Evolutionary conservation across 2,888 invertebrate genomes (phyloP).

Genomic region (Trichopria drosophilae): DNA sequence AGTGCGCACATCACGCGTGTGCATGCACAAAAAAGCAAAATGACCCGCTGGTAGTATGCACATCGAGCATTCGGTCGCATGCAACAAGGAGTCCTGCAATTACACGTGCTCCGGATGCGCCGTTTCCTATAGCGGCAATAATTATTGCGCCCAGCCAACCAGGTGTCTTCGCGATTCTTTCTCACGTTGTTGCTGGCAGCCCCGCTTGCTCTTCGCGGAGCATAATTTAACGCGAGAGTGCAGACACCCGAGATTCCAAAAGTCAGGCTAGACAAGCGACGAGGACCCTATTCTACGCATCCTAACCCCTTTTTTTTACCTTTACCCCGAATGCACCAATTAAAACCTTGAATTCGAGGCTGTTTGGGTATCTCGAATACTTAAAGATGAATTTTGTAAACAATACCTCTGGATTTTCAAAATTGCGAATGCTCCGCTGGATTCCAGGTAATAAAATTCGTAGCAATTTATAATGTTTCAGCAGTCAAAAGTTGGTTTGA

Average conservation of each 20-base stretch:
- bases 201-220: neutral
- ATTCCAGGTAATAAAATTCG: too few species aligned
- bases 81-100: slow-evolving; percentile 23
- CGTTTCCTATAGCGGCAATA: slow-evolving; percentile 23
- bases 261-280: slow-evolving; percentile 7
- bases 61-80: too few species aligned
- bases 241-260: slow-evolving; percentile 17
- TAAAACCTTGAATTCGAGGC: too few species aligned
- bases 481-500: too few species aligned
- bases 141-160: slow-evolving; percentile 29
- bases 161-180: slow-evolving; percentile 24
- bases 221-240: slow-evolving; percentile 15
- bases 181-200: slow-evolving; percentile 20
- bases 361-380: too few species aligned
- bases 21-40: too few species aligned
- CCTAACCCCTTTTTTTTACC: neutral
- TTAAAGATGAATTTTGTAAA: too few species aligned
- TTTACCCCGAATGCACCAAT: too few species aligned
- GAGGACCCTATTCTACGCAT: neutral
- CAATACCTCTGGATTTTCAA: too few species aligned
- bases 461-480: too few species aligned
- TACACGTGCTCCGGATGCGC: slow-evolving; percentile 30
- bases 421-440: too few species aligned
- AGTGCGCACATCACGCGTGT: too few species aligned
- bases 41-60: neutral